Conservation (phyloP, 2,797 vertebrate species). For the Harpagifer antarcticus region DNA sequence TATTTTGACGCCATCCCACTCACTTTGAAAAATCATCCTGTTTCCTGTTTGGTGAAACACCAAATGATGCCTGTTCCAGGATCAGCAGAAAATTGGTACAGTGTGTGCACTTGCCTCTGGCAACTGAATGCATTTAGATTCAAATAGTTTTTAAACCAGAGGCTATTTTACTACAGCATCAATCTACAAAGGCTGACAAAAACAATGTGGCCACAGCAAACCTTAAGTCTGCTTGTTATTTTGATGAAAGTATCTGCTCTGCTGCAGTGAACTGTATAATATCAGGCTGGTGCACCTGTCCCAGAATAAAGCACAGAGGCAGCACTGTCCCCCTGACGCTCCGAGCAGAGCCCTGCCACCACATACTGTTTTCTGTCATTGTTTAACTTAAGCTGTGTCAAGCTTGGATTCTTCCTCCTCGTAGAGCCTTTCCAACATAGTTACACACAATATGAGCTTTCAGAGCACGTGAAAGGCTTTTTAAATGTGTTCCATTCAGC, state of each 20-base stretch:
- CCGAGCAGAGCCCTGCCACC: constrained; percentile 32
- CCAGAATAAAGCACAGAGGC: constrained; percentile 26
- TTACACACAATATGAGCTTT: constrained; percentile 24
- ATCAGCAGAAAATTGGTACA: constrained; percentile 8
- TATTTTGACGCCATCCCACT: not conserved
- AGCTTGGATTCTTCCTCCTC: constrained; percentile 23
- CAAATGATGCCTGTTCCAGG: not conserved
- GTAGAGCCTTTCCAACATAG: constrained; percentile 8
- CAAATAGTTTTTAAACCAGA: constrained; percentile 6
- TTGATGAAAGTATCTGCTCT: constrained; percentile 12
- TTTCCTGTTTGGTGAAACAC: not conserved
- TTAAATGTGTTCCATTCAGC: not conserved
- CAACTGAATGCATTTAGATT: not conserved
- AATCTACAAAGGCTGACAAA: not conserved
- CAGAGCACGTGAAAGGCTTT: not conserved
- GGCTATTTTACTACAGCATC: not conserved
- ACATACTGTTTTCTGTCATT: constrained; percentile 31
- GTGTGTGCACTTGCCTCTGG: not conserved
- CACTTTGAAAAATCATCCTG: not conserved
- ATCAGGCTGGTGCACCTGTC: constrained; percentile 35
- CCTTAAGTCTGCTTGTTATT: not conserved
- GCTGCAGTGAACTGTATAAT: constrained; percentile 4
- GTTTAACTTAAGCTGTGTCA: constrained; percentile 40
- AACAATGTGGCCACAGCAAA: not conserved
- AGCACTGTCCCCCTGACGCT: constrained; percentile 17